Evolutionary conservation across 2,888 invertebrate genomes (phyloP), one percentile per base, ranked within the genome.

Genomic region (Parnassius smintheus): DNA sequence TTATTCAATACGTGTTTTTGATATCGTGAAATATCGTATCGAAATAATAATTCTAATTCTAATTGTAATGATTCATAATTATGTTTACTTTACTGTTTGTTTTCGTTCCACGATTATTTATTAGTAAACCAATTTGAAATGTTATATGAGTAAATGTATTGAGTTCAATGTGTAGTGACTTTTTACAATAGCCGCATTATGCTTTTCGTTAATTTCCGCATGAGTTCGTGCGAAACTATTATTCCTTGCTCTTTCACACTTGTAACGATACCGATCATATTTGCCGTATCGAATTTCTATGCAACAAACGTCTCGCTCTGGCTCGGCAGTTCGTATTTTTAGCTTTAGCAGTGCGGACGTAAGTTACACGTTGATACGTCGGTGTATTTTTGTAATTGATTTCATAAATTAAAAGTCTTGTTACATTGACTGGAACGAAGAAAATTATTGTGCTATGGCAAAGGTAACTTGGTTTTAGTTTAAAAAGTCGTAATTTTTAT

Each of bases 271-370:
- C 63, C 72, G 69, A 74, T 75, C 72, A 64, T 72, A 73, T 74
- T 74, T 74, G 77, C 75, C 76, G 78, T 88, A 88, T 90, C 82
- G 88, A 88, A 88, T 89, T 89, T 88, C 80, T 79, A 70, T 71
- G 73, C 72, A 68, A 68, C 72, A 72, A 67, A 68, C 69, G 59
- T 74, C 73, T 72, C 71, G 55, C 71, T 71, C 70, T 71, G 49
- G 13, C 4, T 2, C 49, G 49, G 74, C 86, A 90, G 91, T 91
- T 78, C 75, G 74, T 88, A 89, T 85, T 89, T 90, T 79, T 88
- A 86, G 74, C 81, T 75, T 72, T 76, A 66, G 65, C 61, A 61
- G 79, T 77, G 76, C 35, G 70, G 76, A 81, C 83, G 91, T 86
- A 67, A 73, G 61, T 48, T 54, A 54, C 62, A 56, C 64, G 65